Evolutionary conservation across 30 jellyfish, hydroid and myxozoan species (phyloP), one percentile per base, ranked within the genome.

Genomic region (Phacellophora camtschatica): DNA sequence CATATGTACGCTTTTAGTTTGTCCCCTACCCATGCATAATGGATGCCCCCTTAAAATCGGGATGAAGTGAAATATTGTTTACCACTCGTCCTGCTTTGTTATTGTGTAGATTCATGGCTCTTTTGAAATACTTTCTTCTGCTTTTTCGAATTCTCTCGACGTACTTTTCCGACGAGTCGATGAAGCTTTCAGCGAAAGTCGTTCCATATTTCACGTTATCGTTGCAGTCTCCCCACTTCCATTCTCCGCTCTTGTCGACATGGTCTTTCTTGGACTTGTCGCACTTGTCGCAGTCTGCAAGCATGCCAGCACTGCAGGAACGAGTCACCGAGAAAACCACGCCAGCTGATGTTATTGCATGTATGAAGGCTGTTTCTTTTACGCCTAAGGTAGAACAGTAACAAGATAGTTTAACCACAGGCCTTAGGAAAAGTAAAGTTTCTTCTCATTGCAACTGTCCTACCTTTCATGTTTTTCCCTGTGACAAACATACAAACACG

Each of bases 181-280:
- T 83, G 51, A 90, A 83, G 12, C 62, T 37, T 29, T 83, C 89
- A n/a, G 98, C 91, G 46, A 84, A 90, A 33, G 58, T 74, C 51
- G 67, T 51, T 8, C 98, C 98, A 62, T 72, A 82, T 7, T 62
- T 27, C 16, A 90, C 76, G 20, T 92, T 87, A 39, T 87, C 76
- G 68, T 83, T 90, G 51, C 98, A 90, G 42, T 92, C 96, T 11
- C 95, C 98, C 98, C 98, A 90, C 32, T 82, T 71, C 96, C 96
- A 90, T 48, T 84, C 89, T 13, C 95, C 95, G 27, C 98, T 86
- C 33, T 53, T 75, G 63, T 83, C 95, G 12, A 84, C 89, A 34
- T 46, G 81, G 43, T 92, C 95, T 22, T 96, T 67, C 16, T 83
- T 77, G 6, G 83, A 57, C 20, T 71, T 72, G 55, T 84, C 95